Percentiles rank a stretch among this genome's conserved stretches.
These are phyloP conservation scores for Choloepus didactylus DNA, from an alignment of 2,797 vertebrate species.

Conservation along the genomic window DNA sequence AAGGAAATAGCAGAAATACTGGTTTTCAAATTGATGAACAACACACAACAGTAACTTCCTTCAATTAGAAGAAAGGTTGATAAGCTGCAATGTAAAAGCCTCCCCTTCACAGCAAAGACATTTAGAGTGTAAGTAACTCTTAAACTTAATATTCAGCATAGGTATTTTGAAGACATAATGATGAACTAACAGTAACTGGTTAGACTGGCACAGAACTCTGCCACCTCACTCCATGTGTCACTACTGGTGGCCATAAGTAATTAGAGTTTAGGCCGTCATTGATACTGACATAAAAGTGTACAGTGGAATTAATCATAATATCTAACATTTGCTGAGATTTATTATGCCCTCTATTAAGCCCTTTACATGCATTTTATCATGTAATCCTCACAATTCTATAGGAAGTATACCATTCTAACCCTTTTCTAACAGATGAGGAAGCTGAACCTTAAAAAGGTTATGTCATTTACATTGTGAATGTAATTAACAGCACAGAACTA, in stretches of 20 bases:
- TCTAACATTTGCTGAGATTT: not conserved
- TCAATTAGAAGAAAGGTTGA: constrained; percentile 70
- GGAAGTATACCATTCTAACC: not conserved
- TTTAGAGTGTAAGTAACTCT: not conserved
- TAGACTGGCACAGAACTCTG: not conserved
- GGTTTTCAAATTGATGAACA: constrained; percentile 86
- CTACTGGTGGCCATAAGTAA: not conserved
- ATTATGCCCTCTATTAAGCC: not conserved
- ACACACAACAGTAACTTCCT: constrained; percentile 78
- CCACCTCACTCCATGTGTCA: not conserved
- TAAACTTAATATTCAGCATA: constrained; percentile 36
- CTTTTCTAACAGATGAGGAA: constrained; percentile 29
- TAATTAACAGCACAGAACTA: too few species aligned
- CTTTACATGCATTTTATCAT: not conserved
- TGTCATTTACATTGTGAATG: not conserved
- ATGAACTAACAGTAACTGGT: not conserved
- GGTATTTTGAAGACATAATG: not conserved
- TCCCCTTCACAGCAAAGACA: constrained; percentile 7
- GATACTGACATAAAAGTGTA: not conserved
- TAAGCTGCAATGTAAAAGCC: constrained; percentile 64
- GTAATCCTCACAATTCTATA: not conserved
- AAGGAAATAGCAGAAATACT: constrained; percentile 83
- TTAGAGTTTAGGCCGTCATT: not conserved
- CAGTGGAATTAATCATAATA: not conserved
- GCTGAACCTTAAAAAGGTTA: not conserved